phyloP scores from a whole-genome alignment of 2,888 invertebrate species.

The Acanthosepion pharaonis region DNA sequence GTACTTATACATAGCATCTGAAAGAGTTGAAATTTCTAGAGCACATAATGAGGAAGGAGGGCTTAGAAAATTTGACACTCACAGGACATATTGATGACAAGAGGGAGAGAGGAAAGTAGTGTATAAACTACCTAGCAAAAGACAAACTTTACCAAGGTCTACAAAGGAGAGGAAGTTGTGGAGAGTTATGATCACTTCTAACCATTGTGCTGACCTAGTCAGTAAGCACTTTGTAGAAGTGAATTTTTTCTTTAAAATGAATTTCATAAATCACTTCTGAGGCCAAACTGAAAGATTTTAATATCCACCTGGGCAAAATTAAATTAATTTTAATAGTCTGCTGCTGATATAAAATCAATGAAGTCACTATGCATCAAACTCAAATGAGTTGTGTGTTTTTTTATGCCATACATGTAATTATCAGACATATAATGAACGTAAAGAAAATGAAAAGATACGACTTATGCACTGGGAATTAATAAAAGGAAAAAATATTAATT shows the following conservation, averaged over 20 bases:
- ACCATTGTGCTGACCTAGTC: too few relatives aligned
- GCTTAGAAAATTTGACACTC: too few relatives aligned
- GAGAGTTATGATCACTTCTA: too few relatives aligned
- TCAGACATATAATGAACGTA: neutral
- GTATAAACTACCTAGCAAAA: too few relatives aligned
- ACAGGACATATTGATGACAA: too few relatives aligned
- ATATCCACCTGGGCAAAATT: conserved; percentile 10
- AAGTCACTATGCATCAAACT: neutral
- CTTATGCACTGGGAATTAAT: neutral
- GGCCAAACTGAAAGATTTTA: neutral
- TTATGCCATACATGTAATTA: neutral
- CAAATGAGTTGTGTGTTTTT: neutral
- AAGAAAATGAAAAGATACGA: neutral
- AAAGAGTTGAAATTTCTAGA: too few relatives aligned
- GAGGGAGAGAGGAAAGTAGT: too few relatives aligned
- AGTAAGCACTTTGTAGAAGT: neutral
- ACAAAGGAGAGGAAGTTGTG: too few relatives aligned
- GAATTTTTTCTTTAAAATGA: neutral
- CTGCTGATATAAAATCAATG: neutral
- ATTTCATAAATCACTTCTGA: neutral
- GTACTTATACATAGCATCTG: too few relatives aligned
- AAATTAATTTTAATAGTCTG: neutral
- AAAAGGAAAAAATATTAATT: too few relatives aligned
- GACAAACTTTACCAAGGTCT: too few relatives aligned
- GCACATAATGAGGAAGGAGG: too few relatives aligned